Evolutionary conservation across 2,113 vertebrate species (phyloP).

Genomic region (Pristiophorus japonicus): DNA sequence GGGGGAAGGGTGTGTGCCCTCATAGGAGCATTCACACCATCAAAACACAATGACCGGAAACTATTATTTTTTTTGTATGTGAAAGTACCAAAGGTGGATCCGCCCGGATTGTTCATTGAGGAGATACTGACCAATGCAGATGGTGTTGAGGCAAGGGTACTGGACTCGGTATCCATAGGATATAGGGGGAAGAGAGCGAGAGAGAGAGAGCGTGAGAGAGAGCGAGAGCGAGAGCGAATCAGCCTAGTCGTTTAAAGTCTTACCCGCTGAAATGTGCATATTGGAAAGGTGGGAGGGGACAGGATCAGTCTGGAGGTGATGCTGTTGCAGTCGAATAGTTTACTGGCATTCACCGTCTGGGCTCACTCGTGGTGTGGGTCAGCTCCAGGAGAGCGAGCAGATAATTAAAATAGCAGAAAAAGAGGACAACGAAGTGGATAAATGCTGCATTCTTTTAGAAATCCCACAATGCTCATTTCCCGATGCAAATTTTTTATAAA

Average conservation of each 20-base stretch:
- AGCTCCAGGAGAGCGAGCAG: neutral
- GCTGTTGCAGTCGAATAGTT: neutral
- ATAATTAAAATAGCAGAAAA: neutral
- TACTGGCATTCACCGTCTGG: neutral
- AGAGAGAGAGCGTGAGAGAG: too few species aligned
- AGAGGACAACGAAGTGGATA: neutral
- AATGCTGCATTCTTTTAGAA: too few species aligned
- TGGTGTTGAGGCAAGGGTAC: too few species aligned
- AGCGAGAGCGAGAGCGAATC: too few species aligned
- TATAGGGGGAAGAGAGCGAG: too few species aligned
- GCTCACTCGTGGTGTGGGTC: neutral
- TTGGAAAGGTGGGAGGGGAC: neutral
- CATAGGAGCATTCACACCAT: too few species aligned
- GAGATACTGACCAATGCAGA: neutral
- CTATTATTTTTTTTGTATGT: too few species aligned
- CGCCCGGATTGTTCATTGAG: neutral
- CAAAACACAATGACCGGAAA: too few species aligned
- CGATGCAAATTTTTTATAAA: neutral
- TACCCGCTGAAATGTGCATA: neutral
- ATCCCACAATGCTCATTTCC: too few species aligned
- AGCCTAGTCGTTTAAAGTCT: neutral
- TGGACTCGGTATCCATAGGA: too few species aligned
- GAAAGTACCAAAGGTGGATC: neutral
- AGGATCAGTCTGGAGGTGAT: neutral
- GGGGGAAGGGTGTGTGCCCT: neutral